Evolutionary conservation across 2,797 vertebrate species (phyloP).

Genomic region (Sebastes matsubarae): DNA sequence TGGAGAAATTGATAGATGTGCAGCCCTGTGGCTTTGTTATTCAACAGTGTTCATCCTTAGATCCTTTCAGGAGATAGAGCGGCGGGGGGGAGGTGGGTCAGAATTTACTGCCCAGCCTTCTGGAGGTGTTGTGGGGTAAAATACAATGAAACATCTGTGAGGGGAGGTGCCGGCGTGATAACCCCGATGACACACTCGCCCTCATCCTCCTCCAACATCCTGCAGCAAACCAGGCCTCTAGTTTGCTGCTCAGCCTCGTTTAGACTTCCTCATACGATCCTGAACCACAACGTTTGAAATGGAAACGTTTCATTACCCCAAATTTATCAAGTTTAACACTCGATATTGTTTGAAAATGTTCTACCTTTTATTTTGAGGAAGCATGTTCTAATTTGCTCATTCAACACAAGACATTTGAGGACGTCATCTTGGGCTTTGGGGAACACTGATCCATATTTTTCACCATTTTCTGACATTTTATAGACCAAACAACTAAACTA

Average conservation of each 20-base stretch:
- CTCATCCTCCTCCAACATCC: neutral
- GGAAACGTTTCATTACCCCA: neutral
- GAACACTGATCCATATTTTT: accelerated
- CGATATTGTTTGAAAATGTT: neutral
- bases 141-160: conserved; percentile 75
- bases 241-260: conserved; percentile 1
- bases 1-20: conserved; percentile 31
- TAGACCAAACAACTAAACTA: too few relatives aligned
- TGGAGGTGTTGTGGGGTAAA: conserved; percentile 50
- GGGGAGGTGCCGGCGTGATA: conserved; percentile 53
- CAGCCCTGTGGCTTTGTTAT: conserved; percentile 41
- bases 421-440: too few relatives aligned
- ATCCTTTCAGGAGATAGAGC: conserved; percentile 28
- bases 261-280: neutral
- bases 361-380: neutral
- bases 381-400: neutral
- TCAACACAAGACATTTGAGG: too few relatives aligned
- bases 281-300: neutral
- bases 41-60: conserved; percentile 16
- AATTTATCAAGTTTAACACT: neutral
- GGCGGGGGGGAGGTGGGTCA: neutral
- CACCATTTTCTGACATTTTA: too few relatives aligned
- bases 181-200: conserved; percentile 37
- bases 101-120: conserved; percentile 60
- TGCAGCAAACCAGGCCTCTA: neutral